These are phyloP conservation scores for Papilio polytes DNA, from an alignment of 1,140 invertebrate genomes.

Conservation along the genomic window DNA sequence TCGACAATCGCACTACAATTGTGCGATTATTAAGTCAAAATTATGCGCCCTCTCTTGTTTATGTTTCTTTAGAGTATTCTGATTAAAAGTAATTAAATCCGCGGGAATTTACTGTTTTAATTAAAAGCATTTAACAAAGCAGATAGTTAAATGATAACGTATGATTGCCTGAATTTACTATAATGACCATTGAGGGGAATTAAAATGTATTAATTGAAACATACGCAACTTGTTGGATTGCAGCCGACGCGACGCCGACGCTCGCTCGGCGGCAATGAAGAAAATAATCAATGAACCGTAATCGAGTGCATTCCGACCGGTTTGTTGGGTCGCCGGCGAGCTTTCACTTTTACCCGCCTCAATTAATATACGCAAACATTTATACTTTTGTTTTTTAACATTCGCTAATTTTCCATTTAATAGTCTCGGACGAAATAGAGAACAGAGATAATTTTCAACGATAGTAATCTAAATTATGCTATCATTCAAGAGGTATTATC, in stretches of 20 bases:
- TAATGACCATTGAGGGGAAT: conserved; percentile 17
- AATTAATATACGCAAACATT: conserved; percentile 43
- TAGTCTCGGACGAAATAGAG: background rate
- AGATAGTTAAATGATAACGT: conserved; percentile 10
- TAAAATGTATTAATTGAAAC: conserved; percentile 33
- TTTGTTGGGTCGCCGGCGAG: conserved; percentile 51
- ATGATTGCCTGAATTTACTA: background rate
- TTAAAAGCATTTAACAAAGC: background rate
- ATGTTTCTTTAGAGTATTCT: background rate
- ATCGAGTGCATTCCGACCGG: conserved; percentile 55
- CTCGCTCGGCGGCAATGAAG: conserved; percentile 47
- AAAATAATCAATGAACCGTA: conserved; percentile 62
- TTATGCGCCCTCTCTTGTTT: too few species aligned
- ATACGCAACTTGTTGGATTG: conserved; percentile 33
- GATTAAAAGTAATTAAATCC: background rate
- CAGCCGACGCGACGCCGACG: background rate
- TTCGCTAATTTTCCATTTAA: background rate
- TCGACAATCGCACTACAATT: too few species aligned
- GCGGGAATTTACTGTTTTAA: background rate
- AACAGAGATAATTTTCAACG: background rate
- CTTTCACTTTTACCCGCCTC: conserved; percentile 66
- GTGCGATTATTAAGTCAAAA: too few species aligned
- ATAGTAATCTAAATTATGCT: background rate
- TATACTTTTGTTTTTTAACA: conserved; percentile 16
- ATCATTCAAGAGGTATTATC: background rate